phyloP scores from a whole-genome alignment of 2,797 vertebrate genomes.

The Eupleurogrammus muticus region DNA sequence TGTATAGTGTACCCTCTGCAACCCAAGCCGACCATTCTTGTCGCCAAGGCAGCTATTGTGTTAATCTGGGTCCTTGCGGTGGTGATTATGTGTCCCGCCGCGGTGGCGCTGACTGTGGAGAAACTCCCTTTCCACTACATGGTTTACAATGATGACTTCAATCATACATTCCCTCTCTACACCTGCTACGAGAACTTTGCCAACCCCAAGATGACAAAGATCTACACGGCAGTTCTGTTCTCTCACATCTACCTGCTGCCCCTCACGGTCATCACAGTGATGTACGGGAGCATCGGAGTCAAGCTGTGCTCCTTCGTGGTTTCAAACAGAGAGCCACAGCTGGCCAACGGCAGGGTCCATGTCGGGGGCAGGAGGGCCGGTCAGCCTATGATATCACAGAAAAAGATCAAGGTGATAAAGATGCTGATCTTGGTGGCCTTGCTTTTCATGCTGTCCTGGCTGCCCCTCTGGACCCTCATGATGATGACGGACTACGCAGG shows the following conservation, averaged over 20 bases:
- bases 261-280: slow-evolving; percentile 80
- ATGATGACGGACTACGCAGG: slow-evolving; percentile 84
- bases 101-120: slow-evolving; percentile 80
- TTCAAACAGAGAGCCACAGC: slow-evolving; percentile 67
- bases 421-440: slow-evolving; percentile 87
- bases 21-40: slow-evolving; percentile 79
- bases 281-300: slow-evolving; percentile 84
- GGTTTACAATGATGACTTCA: slow-evolving; percentile 77
- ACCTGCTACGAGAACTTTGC: slow-evolving; percentile 86
- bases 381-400: slow-evolving; percentile 75
- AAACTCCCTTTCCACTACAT: slow-evolving; percentile 80
- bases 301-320: slow-evolving; percentile 82
- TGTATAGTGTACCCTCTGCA: slow-evolving; percentile 87
- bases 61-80: slow-evolving; percentile 85
- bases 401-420: slow-evolving; percentile 86
- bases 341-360: slow-evolving; percentile 13
- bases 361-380: slow-evolving; percentile 44
- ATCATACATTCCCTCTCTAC: slow-evolving; percentile 79
- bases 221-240: slow-evolving; percentile 86
- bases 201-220: slow-evolving; percentile 82
- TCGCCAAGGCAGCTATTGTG: slow-evolving; percentile 82
- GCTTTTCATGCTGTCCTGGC: slow-evolving; percentile 87
- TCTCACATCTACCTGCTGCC: slow-evolving; percentile 84
- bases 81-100: slow-evolving; percentile 85
- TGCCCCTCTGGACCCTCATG: slow-evolving; percentile 88